Conservation (phyloP, 2,888 invertebrate species). For the Rhaphigaster nebulosa region DNA sequence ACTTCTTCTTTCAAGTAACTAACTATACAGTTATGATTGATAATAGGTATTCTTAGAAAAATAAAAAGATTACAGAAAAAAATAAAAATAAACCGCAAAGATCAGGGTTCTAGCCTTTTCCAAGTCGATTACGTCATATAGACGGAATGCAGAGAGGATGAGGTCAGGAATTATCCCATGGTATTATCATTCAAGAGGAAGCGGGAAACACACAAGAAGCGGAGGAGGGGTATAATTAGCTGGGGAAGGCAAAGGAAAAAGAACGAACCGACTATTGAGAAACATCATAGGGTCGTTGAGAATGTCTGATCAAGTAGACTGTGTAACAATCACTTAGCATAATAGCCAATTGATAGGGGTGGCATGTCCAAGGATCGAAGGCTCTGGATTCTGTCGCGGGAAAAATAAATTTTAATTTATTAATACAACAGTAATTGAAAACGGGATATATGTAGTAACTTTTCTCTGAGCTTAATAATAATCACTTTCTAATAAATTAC, state of each 20-base stretch:
- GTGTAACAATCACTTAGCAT: neutral
- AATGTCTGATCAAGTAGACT: neutral
- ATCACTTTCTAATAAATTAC: no score
- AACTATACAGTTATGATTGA: no score
- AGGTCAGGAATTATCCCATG: slow-evolving; percentile 2
- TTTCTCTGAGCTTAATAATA: no score
- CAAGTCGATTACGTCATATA: neutral
- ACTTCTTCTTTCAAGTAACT: no score
- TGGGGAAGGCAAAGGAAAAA: neutral
- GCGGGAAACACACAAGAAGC: neutral
- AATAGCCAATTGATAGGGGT: neutral
- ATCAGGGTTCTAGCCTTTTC: neutral
- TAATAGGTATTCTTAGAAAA: no score
- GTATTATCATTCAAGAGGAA: slow-evolving; percentile 12
- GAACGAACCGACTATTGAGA: neutral
- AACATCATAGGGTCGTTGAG: neutral
- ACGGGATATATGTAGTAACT: no score
- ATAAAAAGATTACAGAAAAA: no score
- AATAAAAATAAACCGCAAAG: no score
- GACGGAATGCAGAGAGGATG: neutral
- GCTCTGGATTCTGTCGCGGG: neutral
- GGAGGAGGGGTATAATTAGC: neutral
- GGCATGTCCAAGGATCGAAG: neutral
- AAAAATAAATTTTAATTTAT: neutral
- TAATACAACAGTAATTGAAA: neutral